These are phyloP conservation scores for Lobophora halterata DNA, from an alignment of 2,888 invertebrate species.

Conservation along the genomic window DNA sequence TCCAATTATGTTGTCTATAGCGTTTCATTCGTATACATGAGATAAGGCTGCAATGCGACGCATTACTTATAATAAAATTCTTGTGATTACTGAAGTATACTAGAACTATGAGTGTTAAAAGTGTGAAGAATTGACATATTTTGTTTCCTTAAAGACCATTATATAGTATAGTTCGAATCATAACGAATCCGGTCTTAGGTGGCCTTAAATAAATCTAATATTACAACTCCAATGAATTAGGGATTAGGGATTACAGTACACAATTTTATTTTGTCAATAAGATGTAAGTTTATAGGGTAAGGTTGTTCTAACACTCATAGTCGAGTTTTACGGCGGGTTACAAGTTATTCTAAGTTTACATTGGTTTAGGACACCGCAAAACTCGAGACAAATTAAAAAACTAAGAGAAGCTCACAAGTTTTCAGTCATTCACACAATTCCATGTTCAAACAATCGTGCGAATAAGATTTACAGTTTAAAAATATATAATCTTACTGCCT, in stretches of 20 bases:
- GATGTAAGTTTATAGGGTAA: no score
- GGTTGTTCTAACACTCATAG: constrained; percentile 29
- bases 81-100: constrained; percentile 47
- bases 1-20: constrained; percentile 55
- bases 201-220: no score
- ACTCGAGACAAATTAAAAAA: constrained; percentile 34
- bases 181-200: no score
- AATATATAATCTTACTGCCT: constrained; percentile 24
- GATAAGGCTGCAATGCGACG: constrained; percentile 82
- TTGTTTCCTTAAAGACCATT: no score
- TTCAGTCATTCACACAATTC: constrained; percentile 61
- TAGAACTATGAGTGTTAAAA: constrained; percentile 40
- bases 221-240: no score
- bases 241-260: constrained; percentile 2
- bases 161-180: no score
- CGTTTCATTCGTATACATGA: constrained; percentile 84
- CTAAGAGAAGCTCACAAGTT: constrained; percentile 57
- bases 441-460: constrained; percentile 42
- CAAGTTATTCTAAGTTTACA: constrained; percentile 24
- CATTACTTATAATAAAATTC: constrained; percentile 66
- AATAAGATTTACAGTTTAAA: constrained; percentile 47
- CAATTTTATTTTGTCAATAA: no score
- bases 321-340: constrained; percentile 24
- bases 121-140: constrained; percentile 18
- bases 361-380: constrained; percentile 40